phyloP scores from a whole-genome alignment of 2,888 invertebrate genomes.

The Cerastoderma edule region DNA sequence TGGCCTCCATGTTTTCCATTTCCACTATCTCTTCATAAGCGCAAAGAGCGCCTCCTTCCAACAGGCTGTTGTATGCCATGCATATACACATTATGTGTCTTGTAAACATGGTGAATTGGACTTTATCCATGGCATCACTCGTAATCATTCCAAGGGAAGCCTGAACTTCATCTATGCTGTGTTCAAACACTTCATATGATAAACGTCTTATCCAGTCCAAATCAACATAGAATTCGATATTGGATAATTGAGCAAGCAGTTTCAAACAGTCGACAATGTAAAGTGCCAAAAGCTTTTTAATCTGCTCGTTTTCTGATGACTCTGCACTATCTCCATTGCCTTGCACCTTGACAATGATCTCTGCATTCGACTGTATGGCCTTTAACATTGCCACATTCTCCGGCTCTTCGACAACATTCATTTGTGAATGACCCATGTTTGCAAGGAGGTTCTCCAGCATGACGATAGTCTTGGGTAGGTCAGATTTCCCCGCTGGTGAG shows the following conservation, averaged over 20 bases:
- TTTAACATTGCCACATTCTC: conserved; percentile 52
- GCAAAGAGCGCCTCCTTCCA: conserved; percentile 58
- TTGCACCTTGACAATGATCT: conserved; percentile 46
- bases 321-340: conserved; percentile 23
- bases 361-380: conserved; percentile 70
- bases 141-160: conserved; percentile 39
- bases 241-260: conserved; percentile 57
- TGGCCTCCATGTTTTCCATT: conserved; percentile 39
- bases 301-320: background rate
- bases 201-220: conserved; percentile 27
- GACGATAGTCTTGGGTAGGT: conserved; percentile 62
- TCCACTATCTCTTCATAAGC: conserved; percentile 63
- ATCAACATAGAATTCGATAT: conserved; percentile 52
- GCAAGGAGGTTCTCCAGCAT: conserved; percentile 71
- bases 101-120: conserved; percentile 49
- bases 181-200: conserved; percentile 51
- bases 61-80: conserved; percentile 57
- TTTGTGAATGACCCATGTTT: conserved; percentile 69
- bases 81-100: conserved; percentile 62
- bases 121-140: conserved; percentile 39
- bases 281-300: conserved; percentile 60
- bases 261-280: conserved; percentile 71
- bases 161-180: conserved; percentile 59
- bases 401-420: conserved; percentile 66
- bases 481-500: conserved; percentile 77